Base-by-base conservation (phyloP, 2,797 vertebrate species). In the Harpagifer antarcticus region DNA sequence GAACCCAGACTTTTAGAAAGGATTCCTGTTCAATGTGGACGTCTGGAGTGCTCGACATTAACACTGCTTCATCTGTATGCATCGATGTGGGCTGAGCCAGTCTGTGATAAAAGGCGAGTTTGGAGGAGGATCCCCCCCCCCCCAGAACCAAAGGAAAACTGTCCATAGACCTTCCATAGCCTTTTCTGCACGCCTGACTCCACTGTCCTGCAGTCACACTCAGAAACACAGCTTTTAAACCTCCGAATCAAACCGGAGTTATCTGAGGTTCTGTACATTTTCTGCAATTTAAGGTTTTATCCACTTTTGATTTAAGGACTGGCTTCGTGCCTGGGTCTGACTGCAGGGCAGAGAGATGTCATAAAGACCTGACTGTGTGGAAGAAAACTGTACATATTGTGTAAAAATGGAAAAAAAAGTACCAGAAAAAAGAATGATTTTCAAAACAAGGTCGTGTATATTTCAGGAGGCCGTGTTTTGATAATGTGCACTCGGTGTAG, bases 401-500 rank as follows among this genome's bases (percentile, higher is more conserved):
- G 96, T 97, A 92, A 90, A 92, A 95, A 55, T n/a, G 23, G 17
- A 19, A 54, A 54, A 78, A 75, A 79, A 72, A 75, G 78, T 72
- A 76, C 42, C 60, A 80, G 68, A 73, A 81, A 85, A 96, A 95
- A 93, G 92, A 85, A 94, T 94, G 91, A 90, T 92, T 92, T 92
- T 92, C 91, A 95, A 95, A 94, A 95, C 94, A 95, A 95, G 96
- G 96, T 96, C 90, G 94, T 98, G 97, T 98, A 98, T 96, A 98
- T 98, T 97, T 97, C 92, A 97, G 75, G 82, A 93, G 91, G 62
- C 89, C 78, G 92, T 95, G 96, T 96, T 97, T 97, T 97, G 96
- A 98, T 89, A 65, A 95, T 95, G 97, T 97, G 97, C 97, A 98
- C 97, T 98, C 96, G 88, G 94, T 97, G 96, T 98, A 97, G 97